Evolutionary conservation across 2,888 invertebrate species (phyloP).

Genomic region (Conchocele bisecta): DNA sequence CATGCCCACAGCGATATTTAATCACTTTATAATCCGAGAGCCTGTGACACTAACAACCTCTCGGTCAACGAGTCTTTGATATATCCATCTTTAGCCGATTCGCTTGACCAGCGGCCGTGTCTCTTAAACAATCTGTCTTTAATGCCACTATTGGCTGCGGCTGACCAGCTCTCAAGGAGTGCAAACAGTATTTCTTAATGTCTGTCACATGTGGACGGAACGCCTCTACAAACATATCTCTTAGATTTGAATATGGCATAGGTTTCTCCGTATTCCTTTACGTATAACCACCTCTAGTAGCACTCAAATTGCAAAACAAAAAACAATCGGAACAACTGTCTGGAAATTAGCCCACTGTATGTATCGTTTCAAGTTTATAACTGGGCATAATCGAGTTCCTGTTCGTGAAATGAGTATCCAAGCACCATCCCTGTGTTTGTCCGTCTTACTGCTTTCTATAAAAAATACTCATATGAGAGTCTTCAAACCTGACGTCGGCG

Average conservation of each 20-base stretch:
- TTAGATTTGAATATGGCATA: slow-evolving; percentile 27
- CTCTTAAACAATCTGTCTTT: slow-evolving; percentile 23
- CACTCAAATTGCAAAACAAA: slow-evolving; percentile 23
- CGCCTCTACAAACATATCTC: slow-evolving; percentile 12
- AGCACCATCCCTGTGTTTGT: slow-evolving; percentile 24
- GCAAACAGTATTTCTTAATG: slow-evolving; percentile 19
- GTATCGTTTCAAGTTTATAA: slow-evolving; percentile 9
- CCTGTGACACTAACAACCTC: slow-evolving; percentile 16
- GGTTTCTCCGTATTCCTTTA: slow-evolving; percentile 3
- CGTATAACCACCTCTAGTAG: slow-evolving; percentile 7
- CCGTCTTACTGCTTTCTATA: too few species aligned
- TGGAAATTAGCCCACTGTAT: slow-evolving; percentile 18
- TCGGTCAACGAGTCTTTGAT: slow-evolving; percentile 24
- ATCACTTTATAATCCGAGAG: slow-evolving; percentile 25
- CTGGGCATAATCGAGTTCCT: slow-evolving; percentile 10
- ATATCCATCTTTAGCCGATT: slow-evolving; percentile 42
- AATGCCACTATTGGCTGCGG: slow-evolving; percentile 27
- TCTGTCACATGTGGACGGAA: slow-evolving; percentile 16
- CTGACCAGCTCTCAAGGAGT: slow-evolving; percentile 23
- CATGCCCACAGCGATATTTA: too few species aligned
- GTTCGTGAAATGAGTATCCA: slow-evolving; percentile 26
- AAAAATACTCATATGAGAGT: slow-evolving; percentile 20
- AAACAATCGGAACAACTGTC: slow-evolving; percentile 18
- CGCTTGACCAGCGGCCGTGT: slow-evolving; percentile 30
- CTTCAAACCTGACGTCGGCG: slow-evolving; percentile 4